Evolutionary conservation across 2,888 invertebrate genomes (phyloP), one percentile per base, ranked within the genome.

Genomic region (Coecobrya sp.): DNA sequence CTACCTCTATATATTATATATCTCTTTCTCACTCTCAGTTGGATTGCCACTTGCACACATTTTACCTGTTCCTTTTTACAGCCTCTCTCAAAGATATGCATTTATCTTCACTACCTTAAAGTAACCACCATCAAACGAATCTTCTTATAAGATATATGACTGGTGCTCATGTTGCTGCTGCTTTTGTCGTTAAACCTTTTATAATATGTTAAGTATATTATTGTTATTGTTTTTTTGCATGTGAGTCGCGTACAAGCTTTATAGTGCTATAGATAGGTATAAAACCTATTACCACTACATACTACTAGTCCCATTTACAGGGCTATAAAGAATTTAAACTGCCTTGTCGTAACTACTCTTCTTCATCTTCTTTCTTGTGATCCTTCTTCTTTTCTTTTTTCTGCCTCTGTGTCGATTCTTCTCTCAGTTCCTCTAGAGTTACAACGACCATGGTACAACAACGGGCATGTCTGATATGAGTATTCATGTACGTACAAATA

Each of bases 241-340:
- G 76, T 76, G 70, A 52, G 81, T 55, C 81, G 52, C 52, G 62
- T 76, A 59, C 30, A 45, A 27, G 59, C n/a, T 68, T 27, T 79
- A 86, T 87, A 52, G 11, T 0, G 27, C 10, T 45, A 79, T 27
- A 55, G 7, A 49, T 49, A 49, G 55, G 36, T 45, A 81, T 81
- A 81, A 52, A 30, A 42, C 13, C 79, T 68, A 89, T 42, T 73
- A 86, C 68, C 52, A 73, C 27, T 81, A 49, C 70, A 27, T 73
- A 86, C 45, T 82, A 89, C 91, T 84, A 89, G 84, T 84, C 84
- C 79, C 90, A 91, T 91, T 86, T 86, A 91, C 86, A 65, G 86
- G 81, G 86, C 55, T 86, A 91, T 91, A 91, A 91, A 91, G 91
- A 89, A 89, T 89, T 89, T 89, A 89, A 89, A 89, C 84, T 89